Percentiles rank a stretch among this genome's conserved stretches.
Evolutionary conservation across 2,797 vertebrate genomes (phyloP).

Genomic region (Oreochromis mossambicus): DNA sequence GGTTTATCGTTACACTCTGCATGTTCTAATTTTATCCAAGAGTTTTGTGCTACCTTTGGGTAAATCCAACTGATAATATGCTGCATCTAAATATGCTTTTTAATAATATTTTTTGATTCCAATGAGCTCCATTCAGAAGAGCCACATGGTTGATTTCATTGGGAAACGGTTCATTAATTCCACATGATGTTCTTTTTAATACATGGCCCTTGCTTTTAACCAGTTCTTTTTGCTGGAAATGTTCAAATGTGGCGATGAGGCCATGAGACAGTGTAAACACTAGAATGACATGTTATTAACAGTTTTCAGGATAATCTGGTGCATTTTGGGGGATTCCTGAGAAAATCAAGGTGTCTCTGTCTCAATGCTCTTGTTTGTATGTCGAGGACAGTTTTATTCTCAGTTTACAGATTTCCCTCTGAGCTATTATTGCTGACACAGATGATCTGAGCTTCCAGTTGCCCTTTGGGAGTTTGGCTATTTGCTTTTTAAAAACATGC

Average conservation of each 20-base stretch:
- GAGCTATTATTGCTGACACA: neutral
- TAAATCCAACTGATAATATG: neutral
- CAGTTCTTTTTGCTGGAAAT: neutral
- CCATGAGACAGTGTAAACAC: neutral
- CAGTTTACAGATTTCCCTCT: neutral
- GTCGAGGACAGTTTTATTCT: neutral
- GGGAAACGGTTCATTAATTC: neutral
- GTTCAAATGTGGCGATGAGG: neutral
- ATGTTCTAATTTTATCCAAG: neutral
- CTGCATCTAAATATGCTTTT: neutral
- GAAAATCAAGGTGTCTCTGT: neutral
- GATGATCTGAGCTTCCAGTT: neutral
- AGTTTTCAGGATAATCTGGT: neutral
- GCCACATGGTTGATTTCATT: neutral
- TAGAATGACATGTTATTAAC: neutral
- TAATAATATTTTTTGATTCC: neutral
- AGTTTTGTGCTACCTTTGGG: rapidly evolving
- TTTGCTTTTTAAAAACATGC: neutral
- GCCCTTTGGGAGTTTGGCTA: rapidly evolving
- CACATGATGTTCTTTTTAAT: neutral
- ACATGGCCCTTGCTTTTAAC: neutral
- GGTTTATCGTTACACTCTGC: rapidly evolving
- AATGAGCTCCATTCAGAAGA: neutral
- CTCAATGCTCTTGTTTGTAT: neutral
- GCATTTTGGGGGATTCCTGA: neutral